Evolutionary conservation across 1,140 invertebrate species (phyloP), one percentile per base, ranked within the genome.

Genomic region (Diprion similis): DNA sequence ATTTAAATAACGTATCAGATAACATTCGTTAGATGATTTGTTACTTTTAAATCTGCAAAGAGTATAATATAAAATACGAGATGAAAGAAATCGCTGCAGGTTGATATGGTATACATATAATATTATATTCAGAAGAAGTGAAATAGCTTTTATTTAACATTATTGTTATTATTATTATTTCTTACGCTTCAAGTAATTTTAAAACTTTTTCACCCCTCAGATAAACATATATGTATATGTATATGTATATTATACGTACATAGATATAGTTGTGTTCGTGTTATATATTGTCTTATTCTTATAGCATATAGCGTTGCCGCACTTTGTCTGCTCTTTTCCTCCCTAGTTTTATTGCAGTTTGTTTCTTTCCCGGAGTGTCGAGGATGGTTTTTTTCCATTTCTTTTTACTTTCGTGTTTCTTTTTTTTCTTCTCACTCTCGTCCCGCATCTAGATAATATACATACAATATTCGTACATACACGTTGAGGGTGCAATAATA

Each of bases 271-370:
- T 37, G 24, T 59, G 24, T 59, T 59, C n/a, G 11, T 59, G 6
- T 59, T 59, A 17, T 59, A 17, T 9, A 59, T 59, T 59, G 11
- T 59, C 4, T 59, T 6, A 59, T 59, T 59, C 4, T 59, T 13
- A 59, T 59, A 15, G 48, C 0, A 59, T 37, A 37, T 37, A 37
- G 24, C 24, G 24, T 37, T 37, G 24, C 24, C 24, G 24, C 24
- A 37, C 51, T 4, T 59, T 59, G n/a, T 4, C 11, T 59, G 11
- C 24, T 37, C 24, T 37, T 37, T 37, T 37, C 51, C 51, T 17
- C n/a, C 51, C 51, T 59, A 59, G 51, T 59, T 59, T 59, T 59
- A 59, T 59, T 59, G 11, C 11, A 59, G 51, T 59, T 59, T 59
- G 11, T 59, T 17, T 59, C n/a, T 17, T 59, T 59, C 51, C 24